phyloP scores from a whole-genome alignment of 2,888 invertebrate species.

The Drosophila differens region DNA sequence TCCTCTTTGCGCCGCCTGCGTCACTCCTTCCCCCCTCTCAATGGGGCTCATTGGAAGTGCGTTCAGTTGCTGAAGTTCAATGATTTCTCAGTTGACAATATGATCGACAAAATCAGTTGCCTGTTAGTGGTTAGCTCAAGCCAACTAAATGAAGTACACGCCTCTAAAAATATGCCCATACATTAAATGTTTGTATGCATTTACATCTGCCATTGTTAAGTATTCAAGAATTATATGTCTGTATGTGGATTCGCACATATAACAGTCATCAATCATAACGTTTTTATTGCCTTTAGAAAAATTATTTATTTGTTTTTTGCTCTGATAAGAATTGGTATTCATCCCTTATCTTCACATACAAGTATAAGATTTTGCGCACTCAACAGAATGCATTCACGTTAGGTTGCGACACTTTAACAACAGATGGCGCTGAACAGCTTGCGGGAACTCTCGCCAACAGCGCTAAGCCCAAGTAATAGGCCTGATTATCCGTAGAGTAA shows the following conservation, averaged over 20 bases:
- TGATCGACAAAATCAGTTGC: constrained; percentile 16
- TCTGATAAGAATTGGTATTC: constrained; percentile 58
- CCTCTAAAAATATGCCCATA: background rate
- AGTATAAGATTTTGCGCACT: constrained; percentile 58
- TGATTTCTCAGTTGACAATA: constrained; percentile 33
- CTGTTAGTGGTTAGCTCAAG: background rate
- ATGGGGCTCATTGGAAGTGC: constrained; percentile 21
- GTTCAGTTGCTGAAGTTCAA: constrained; percentile 61
- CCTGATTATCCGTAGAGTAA: background rate
- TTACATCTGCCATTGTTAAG: background rate
- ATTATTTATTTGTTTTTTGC: background rate
- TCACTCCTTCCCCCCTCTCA: background rate
- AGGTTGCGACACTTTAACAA: constrained; percentile 39
- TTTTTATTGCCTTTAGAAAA: background rate
- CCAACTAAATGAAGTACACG: background rate
- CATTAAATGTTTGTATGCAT: too few species aligned
- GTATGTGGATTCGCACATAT: background rate
- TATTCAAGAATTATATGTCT: background rate
- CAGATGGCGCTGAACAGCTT: constrained; percentile 68
- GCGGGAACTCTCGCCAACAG: constrained; percentile 42
- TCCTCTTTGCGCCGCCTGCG: constrained; percentile 3
- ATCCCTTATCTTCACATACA: constrained; percentile 29
- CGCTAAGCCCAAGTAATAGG: constrained; percentile 17
- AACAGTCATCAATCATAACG: background rate
- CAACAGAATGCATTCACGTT: constrained; percentile 11